Evolutionary conservation across 2,888 invertebrate species (phyloP), one percentile per base, ranked within the genome.

Genomic region (Asteroscopus sphinx): DNA sequence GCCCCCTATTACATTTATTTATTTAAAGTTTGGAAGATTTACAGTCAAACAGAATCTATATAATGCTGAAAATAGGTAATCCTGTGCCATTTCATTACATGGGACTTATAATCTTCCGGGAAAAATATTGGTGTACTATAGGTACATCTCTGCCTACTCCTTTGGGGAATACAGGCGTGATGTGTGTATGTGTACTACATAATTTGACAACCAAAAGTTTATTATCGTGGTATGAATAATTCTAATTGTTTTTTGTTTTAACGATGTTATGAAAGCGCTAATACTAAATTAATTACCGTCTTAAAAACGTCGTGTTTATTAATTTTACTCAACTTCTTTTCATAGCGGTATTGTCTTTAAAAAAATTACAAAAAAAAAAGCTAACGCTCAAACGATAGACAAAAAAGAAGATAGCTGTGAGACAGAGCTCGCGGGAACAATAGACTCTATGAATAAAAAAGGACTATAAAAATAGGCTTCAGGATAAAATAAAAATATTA

Each of bases 351-450:
- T 32, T 54, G 61, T 55, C 39, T 60, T 54, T 17, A 47, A 55
- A 53, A 39, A 9, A 53, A 54, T 46, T 35, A 30, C 11, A 44
- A 53, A 70, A 57, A 63, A 68, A 48, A n/a, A n/a, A n/a, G n/a
- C n/a, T n/a, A n/a, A n/a, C n/a, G n/a, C n/a, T n/a, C 56, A 44
- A 37, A 21, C 40, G 25, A 42, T 40, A 51, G 57, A 62, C 64
- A 61, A 73, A 61, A 73, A 72, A 57, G 71, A 53, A 48, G 53
- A 60, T 62, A 53, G 53, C 54, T 42, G 45, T 55, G 32, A 66
- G 55, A 39, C 30, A 42, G 42, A 46, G 45, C 32, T 46, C 57
- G 49, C 36, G 41, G 45, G 47, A 61, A 74, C 64, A 74, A 69
- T 63, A 57, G 70, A 56, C 40, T 56, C 48, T 55, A 53, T 48